Base-by-base conservation (phyloP, 2,797 vertebrate species). In the Crenichthys baileyi region DNA sequence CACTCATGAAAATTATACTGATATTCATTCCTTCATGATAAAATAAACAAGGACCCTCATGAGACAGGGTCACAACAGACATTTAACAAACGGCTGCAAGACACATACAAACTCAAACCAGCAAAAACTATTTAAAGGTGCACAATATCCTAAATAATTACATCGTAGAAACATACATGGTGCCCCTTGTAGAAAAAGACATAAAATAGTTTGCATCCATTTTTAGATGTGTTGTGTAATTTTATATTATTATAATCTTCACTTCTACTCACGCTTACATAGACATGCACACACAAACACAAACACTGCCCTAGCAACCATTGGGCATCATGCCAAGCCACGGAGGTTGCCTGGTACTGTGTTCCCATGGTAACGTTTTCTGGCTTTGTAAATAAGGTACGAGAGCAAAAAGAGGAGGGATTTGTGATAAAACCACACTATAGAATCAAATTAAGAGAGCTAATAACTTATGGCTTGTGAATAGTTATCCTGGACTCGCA, bases 291-390 rank as follows among this genome's bases (percentile, higher is more conserved):
- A 78, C 75, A 70, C 75, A 81, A 36, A 36, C 79, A 67, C 36
- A 13, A 60, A 81, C 87, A 88, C 92, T 95, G 95, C 95, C 95
- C 94, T 96, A 96, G 95, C 95, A 96, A 96, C 95, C 92, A 88
- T 80, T 91, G 95, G 95, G 95, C 95, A 95, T 93, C 82, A 90
- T 95, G 95, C 95, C 95, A 96, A 95, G 92, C 91, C 91, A 93
- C 87, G 84, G 91, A 94, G 91, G 94, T 95, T 95, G 94, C 94
- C 93, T 94, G 88, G 93, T 94, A 93, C 89, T 92, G 87, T 93
- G 95, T 96, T 96, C 88, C 95, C 94, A 96, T 96, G 93, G 95
- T 90, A 95, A 96, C 95, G 6, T 89, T 92, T 91, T 95, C 94
- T 95, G 93, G 93, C 93, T 94, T 95, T 94, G 95, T 94, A 94